These are phyloP conservation scores for Neosalanx taihuensis DNA, from an alignment of 2,797 vertebrate genomes.

Conservation along the genomic window DNA sequence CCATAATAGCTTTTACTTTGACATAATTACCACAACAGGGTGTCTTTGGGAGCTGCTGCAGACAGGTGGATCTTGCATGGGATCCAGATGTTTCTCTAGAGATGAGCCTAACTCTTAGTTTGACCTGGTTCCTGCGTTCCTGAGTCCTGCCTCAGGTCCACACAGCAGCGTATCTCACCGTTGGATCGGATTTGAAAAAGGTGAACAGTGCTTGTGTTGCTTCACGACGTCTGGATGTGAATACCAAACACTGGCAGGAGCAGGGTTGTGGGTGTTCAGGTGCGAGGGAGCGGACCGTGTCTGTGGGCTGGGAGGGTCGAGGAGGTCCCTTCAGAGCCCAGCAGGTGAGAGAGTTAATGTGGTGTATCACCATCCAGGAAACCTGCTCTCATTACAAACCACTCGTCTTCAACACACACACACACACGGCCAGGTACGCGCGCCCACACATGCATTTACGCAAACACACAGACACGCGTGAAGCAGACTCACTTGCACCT, in stretches of 20 bases:
- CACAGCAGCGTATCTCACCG: neutral
- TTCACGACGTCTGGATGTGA: too few species aligned
- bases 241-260: too few species aligned
- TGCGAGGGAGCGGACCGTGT: neutral
- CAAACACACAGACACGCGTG: slow-evolving; percentile 55
- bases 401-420: slow-evolving; percentile 55
- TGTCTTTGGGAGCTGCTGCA: slow-evolving; percentile 5
- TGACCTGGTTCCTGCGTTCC: neutral
- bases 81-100: neutral
- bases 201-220: too few species aligned
- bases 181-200: too few species aligned
- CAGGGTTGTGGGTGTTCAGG: too few species aligned
- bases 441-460: slow-evolving; percentile 43
- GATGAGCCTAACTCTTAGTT: neutral
- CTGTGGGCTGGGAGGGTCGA: slow-evolving; percentile 27
- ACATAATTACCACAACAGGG: slow-evolving; percentile 23
- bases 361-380: slow-evolving; percentile 63
- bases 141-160: neutral
- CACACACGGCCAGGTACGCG: slow-evolving; percentile 46
- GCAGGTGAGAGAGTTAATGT: slow-evolving; percentile 64
- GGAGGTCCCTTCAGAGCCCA: slow-evolving; percentile 56
- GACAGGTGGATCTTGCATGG: slow-evolving; percentile 14
- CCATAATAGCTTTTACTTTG: slow-evolving; percentile 24
- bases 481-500: slow-evolving; percentile 37
- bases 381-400: slow-evolving; percentile 63